Evolutionary conservation across 1,140 invertebrate species (phyloP).

Genomic region (Aphaenogaster floridana): DNA sequence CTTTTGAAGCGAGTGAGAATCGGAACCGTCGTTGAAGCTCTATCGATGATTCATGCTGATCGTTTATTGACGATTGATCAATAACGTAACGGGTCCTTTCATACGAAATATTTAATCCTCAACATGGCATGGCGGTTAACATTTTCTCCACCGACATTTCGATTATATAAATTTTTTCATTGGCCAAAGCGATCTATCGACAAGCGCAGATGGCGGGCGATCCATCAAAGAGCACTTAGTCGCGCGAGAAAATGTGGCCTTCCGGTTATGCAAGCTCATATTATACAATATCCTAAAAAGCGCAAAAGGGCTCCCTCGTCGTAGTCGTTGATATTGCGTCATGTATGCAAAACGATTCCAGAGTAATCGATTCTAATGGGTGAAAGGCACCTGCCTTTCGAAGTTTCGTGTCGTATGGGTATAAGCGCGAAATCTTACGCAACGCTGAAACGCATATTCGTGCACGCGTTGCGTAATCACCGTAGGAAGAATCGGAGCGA

Average conservation of each 20-base stretch:
- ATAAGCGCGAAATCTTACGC: conserved; percentile 50
- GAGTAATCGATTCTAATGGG: conserved; percentile 49
- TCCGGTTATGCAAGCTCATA: conserved; percentile 27
- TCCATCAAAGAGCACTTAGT: background rate
- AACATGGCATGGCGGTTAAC: background rate
- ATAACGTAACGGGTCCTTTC: conserved; percentile 29
- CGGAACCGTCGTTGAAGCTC: background rate
- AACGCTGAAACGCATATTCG: conserved; percentile 48
- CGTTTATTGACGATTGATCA: conserved; percentile 1
- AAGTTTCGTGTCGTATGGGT: conserved; percentile 41
- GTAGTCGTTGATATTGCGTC: conserved; percentile 32
- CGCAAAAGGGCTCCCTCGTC: conserved; percentile 10
- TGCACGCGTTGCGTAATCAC: conserved; percentile 34
- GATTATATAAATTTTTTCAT: conserved; percentile 40
- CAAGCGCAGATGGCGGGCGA: background rate
- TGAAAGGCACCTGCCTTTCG: conserved; percentile 58
- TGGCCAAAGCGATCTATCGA: background rate
- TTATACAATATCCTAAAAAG: conserved; percentile 37
- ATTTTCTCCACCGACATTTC: conserved; percentile 1
- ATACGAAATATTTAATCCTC: background rate
- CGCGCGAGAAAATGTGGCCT: conserved; percentile 11
- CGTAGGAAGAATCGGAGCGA: conserved; percentile 38
- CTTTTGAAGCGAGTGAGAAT: background rate
- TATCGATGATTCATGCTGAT: conserved; percentile 7
- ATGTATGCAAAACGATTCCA: conserved; percentile 40